phyloP scores from a whole-genome alignment of 2,797 vertebrate genomes.

The Liparis tanakae region DNA sequence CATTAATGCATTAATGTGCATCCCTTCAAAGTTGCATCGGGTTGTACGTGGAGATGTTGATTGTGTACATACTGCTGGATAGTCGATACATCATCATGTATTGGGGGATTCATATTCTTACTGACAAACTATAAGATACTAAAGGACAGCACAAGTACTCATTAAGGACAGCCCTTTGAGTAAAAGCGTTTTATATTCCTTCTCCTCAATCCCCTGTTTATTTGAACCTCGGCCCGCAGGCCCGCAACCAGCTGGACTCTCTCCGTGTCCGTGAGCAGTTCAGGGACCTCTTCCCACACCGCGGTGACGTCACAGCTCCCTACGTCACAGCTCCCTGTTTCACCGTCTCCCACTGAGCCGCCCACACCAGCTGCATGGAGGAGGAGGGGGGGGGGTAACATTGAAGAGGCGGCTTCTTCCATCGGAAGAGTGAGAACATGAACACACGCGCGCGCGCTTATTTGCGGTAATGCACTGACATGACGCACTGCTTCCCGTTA shows the following conservation, averaged over 20 bases:
- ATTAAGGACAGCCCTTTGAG: too few relatives aligned
- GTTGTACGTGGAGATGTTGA: background rate
- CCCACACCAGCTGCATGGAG: slow-evolving; percentile 58
- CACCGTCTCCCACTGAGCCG: slow-evolving; percentile 56
- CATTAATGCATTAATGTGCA: background rate
- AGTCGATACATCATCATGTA: background rate
- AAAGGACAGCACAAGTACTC: background rate
- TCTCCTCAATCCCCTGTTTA: background rate
- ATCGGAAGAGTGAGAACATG: background rate
- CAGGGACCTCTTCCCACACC: slow-evolving; percentile 48
- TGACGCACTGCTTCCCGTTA: background rate
- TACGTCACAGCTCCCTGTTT: slow-evolving; percentile 50
- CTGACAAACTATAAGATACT: background rate
- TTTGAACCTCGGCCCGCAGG: slow-evolving; percentile 33
- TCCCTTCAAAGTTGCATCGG: background rate
- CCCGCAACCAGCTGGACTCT: slow-evolving; percentile 37
- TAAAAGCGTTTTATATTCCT: background rate
- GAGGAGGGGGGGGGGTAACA: background rate
- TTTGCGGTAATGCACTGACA: background rate
- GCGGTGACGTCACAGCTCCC: slow-evolving; percentile 47
- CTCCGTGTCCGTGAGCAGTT: slow-evolving; percentile 46
- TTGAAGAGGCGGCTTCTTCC: background rate
- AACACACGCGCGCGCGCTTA: background rate
- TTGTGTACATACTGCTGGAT: background rate
- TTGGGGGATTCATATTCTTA: too few relatives aligned